phyloP scores from a whole-genome alignment of 2,888 invertebrate species.

The Synergus japonicus region DNA sequence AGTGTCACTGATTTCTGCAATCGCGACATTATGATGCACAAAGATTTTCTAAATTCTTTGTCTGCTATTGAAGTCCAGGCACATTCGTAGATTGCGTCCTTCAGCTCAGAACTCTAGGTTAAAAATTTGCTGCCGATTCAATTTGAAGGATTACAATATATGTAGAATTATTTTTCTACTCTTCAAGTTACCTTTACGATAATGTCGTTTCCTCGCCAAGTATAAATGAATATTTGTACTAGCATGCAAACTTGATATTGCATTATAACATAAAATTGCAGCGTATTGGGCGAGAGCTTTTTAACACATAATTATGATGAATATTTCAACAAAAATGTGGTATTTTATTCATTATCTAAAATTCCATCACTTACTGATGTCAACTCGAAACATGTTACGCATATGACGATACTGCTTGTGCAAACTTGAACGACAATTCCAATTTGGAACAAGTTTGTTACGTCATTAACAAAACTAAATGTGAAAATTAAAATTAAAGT shows the following conservation, averaged over 20 bases:
- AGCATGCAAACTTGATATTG: slow-evolving; percentile 20
- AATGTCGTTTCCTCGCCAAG: slow-evolving; percentile 35
- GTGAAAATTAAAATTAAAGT: background rate
- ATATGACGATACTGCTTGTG: slow-evolving; percentile 25
- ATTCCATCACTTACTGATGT: background rate
- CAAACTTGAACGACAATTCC: slow-evolving; percentile 21
- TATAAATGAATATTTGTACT: slow-evolving; percentile 24
- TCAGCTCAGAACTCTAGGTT: background rate
- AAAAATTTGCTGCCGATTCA: background rate
- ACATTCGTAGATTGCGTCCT: slow-evolving; percentile 1
- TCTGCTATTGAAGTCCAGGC: slow-evolving; percentile 1
- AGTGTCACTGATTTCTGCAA: slow-evolving; percentile 2
- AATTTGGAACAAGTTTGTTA: slow-evolving; percentile 23
- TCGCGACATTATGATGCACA: slow-evolving; percentile 29
- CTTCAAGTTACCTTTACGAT: background rate
- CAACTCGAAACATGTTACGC: slow-evolving; percentile 29
- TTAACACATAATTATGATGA: background rate
- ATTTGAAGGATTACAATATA: too few species aligned
- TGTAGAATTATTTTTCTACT: background rate
- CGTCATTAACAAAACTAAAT: slow-evolving; percentile 12
- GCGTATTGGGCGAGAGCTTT: background rate
- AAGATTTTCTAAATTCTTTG: background rate
- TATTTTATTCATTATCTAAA: background rate
- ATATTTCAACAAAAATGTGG: background rate
- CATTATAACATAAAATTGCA: slow-evolving; percentile 26